These are phyloP conservation scores for Colaptes auratus DNA, from an alignment of 2,113 vertebrate genomes.

Conservation along the genomic window DNA sequence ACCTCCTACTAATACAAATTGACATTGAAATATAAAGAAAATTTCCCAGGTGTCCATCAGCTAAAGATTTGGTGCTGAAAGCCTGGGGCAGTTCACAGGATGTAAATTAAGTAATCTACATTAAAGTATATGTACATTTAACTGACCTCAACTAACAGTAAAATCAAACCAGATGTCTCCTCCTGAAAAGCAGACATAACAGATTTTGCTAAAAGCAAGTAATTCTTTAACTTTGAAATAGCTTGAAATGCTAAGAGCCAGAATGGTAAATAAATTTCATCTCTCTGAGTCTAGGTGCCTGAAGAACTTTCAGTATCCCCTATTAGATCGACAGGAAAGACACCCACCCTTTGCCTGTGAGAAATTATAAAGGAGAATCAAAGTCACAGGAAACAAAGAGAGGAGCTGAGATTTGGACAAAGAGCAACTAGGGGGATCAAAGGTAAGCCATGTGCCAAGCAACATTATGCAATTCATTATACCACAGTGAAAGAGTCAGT, in stretches of 20 bases:
- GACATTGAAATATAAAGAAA: background rate
- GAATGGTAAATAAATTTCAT: background rate
- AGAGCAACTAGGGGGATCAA: background rate
- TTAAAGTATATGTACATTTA: background rate
- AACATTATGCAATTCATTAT: background rate
- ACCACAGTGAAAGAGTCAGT: background rate
- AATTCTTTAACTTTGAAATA: background rate
- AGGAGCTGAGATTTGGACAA: background rate
- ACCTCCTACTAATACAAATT: slow-evolving; percentile 2
- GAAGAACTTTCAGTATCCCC: background rate
- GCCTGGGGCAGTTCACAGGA: background rate
- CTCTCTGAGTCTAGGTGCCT: background rate
- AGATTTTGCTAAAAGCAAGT: background rate
- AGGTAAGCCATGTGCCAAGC: background rate
- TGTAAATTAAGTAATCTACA: background rate
- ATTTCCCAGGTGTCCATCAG: background rate
- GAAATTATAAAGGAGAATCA: background rate
- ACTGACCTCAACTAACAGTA: background rate
- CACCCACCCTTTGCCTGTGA: background rate
- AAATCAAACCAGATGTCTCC: background rate
- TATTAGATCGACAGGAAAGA: background rate
- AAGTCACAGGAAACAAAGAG: background rate
- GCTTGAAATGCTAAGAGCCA: background rate
- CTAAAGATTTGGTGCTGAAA: background rate
- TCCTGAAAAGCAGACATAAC: background rate